These are phyloP conservation scores for Apoda limacodes DNA, from an alignment of 2,888 invertebrate species.

Conservation along the genomic window DNA sequence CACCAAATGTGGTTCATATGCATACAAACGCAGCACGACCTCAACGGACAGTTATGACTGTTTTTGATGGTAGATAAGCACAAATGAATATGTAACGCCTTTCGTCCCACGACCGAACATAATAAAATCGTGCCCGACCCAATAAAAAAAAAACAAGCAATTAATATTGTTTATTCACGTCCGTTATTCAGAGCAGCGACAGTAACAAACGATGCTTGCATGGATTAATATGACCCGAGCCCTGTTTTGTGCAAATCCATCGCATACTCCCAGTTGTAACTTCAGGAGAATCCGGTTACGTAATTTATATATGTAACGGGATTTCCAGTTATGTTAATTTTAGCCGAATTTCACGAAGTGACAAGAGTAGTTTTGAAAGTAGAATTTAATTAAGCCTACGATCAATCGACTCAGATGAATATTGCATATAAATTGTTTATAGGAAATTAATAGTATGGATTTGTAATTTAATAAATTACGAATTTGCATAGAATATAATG, in stretches of 20 bases:
- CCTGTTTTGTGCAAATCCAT: slow-evolving; percentile 21
- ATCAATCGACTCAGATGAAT: slow-evolving; percentile 31
- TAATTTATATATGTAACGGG: slow-evolving; percentile 57
- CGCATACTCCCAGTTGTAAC: slow-evolving; percentile 19
- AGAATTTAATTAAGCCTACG: slow-evolving; percentile 43
- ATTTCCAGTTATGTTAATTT: slow-evolving; percentile 66
- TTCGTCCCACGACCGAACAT: slow-evolving; percentile 54
- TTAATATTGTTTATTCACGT: slow-evolving; percentile 63
- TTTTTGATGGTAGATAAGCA: slow-evolving; percentile 58
- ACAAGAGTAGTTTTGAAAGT: slow-evolving; percentile 55
- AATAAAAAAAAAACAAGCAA: slow-evolving; percentile 28
- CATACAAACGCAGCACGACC: slow-evolving; percentile 35
- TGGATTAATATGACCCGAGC: slow-evolving; percentile 18
- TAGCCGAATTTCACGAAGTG: slow-evolving; percentile 59
- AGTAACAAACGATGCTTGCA: slow-evolving; percentile 52
- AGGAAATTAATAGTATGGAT: too few species aligned
- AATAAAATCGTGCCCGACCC: slow-evolving; percentile 50
- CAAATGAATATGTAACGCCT: slow-evolving; percentile 62
- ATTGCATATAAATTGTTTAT: too few species aligned
- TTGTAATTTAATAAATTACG: too few species aligned
- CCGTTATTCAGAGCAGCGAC: slow-evolving; percentile 55
- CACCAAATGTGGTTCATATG: too few species aligned
- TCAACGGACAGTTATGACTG: slow-evolving; percentile 51
- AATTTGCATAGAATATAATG: too few species aligned
- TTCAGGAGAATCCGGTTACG: slow-evolving; percentile 50